Conservation (phyloP, 2,888 invertebrate genomes). For the Xestia ashworthii region DNA sequence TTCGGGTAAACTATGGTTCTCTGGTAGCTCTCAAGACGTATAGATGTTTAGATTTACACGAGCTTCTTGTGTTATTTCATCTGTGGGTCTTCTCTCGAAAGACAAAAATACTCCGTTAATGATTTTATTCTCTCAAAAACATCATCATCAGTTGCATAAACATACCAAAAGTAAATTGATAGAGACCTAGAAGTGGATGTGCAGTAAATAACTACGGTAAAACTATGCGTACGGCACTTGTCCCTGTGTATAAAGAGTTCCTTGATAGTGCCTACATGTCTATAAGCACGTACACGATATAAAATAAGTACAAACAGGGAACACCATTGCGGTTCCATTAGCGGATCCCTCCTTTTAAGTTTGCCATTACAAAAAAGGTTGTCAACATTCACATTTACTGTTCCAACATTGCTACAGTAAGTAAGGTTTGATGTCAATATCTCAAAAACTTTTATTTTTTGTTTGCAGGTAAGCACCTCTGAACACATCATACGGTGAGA, state of each 20-base stretch:
- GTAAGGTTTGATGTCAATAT: neutral
- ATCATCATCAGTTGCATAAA: neutral
- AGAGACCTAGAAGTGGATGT: neutral
- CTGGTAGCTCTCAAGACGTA: conserved; percentile 15
- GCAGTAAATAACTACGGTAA: neutral
- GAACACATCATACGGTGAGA: conserved; percentile 27
- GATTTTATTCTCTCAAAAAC: neutral
- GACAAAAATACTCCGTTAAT: neutral
- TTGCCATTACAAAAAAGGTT: conserved; percentile 15
- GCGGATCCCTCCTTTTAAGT: conserved; percentile 25
- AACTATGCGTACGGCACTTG: conserved; percentile 5
- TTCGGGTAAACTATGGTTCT: conserved; percentile 38
- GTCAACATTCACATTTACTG: neutral
- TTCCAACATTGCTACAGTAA: conserved; percentile 1
- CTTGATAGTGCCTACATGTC: conserved; percentile 44
- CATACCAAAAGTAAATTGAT: neutral
- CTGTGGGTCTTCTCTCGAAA: neutral
- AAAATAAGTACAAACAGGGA: conserved; percentile 8
- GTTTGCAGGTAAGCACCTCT: conserved; percentile 63
- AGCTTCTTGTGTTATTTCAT: neutral
- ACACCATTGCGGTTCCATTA: conserved; percentile 34
- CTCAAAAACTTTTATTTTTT: conserved; percentile 22
- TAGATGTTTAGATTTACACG: conserved; percentile 21
- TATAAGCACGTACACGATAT: conserved; percentile 37
- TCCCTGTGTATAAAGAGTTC: conserved; percentile 1